Conservation (phyloP, 2,113 vertebrate species). For the Corvus cornix region DNA sequence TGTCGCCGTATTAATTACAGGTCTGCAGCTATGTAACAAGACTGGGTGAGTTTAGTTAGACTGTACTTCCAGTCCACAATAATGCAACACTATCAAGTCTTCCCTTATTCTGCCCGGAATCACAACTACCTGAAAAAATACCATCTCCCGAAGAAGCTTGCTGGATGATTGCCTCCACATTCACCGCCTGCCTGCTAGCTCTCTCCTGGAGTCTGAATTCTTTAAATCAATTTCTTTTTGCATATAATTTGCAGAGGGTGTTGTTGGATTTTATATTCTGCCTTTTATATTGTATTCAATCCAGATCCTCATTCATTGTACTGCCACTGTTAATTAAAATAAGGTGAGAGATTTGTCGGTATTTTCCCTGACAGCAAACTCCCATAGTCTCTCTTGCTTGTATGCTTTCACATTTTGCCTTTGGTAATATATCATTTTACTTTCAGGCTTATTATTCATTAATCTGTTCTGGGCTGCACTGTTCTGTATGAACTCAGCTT, state of each 20-base stretch:
- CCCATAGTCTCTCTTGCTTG: not conserved
- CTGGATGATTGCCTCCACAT: not conserved
- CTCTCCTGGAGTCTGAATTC: not conserved
- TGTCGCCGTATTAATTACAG: not conserved
- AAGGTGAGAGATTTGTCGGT: not conserved
- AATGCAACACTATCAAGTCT: not conserved
- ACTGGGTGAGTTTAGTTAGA: not conserved
- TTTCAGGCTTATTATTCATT: conserved; percentile 31
- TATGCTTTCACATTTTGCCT: not conserved
- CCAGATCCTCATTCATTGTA: not conserved
- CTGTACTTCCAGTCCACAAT: not conserved
- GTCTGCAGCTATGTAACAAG: not conserved
- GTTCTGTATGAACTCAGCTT: conserved; percentile 9
- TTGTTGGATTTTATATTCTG: not conserved
- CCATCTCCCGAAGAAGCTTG: not conserved
- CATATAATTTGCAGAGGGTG: not conserved
- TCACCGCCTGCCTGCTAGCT: not conserved
- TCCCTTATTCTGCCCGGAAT: not conserved
- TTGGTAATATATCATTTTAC: conserved; percentile 13
- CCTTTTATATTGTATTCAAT: not conserved
- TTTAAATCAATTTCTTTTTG: not conserved
- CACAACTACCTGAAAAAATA: not conserved
- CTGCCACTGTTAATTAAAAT: not conserved
- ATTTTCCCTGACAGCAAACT: not conserved
- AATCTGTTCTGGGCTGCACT: conserved; percentile 4